A percentile compares a stretch with the other conserved stretches of the same genome.
Evolutionary conservation across 2,797 vertebrate genomes (phyloP).

Genomic region (Pogoniulus pusillus): DNA sequence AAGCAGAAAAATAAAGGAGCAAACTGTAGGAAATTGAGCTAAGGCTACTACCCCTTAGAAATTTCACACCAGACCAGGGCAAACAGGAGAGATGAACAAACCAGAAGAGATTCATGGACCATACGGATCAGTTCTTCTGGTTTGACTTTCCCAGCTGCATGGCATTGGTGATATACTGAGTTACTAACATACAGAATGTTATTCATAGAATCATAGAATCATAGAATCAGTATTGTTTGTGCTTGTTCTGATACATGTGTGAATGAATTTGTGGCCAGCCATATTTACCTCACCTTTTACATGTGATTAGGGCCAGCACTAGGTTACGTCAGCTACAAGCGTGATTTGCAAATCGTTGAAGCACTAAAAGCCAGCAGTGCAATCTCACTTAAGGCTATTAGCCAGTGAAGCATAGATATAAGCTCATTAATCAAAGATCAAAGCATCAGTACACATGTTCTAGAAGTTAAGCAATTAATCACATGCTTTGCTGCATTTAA

Average conservation of each 20-base stretch:
- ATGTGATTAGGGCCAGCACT: neutral
- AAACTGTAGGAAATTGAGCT: neutral
- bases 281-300: neutral
- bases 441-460: neutral
- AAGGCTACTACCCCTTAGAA: neutral
- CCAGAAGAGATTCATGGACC: neutral
- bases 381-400: neutral
- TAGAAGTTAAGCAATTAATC: neutral
- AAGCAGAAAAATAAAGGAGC: neutral
- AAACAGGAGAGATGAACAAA: neutral
- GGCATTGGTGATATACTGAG: neutral
- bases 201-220: no score
- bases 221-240: no score
- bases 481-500: neutral
- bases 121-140: neutral
- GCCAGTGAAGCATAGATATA: neutral
- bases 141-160: neutral
- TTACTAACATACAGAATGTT: neutral
- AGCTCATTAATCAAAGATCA: neutral
- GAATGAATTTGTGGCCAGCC: neutral
- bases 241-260: neutral
- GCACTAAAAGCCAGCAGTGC: neutral
- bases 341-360: neutral
- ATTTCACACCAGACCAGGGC: neutral
- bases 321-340: neutral